Conservation (phyloP, 2,888 invertebrate species). For the Phoenoteleia sp. region DNA sequence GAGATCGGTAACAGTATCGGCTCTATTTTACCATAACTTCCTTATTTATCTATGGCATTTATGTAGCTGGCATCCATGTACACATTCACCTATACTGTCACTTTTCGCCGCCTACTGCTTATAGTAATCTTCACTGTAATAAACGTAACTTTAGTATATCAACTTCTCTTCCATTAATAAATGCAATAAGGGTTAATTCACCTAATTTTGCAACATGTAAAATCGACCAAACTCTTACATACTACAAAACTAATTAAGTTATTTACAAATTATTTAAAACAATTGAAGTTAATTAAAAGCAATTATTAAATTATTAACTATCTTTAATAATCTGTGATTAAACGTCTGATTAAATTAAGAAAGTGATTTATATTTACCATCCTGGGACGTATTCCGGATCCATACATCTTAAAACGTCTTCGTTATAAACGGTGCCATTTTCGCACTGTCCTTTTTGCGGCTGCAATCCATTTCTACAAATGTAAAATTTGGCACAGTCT, state of each 20-base stretch:
- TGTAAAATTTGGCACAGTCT: constrained; percentile 94
- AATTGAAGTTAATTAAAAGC: constrained; percentile 1
- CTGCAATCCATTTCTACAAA: constrained; percentile 92
- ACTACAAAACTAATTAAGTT: too few relatives aligned
- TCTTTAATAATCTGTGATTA: too few relatives aligned
- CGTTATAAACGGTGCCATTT: constrained; percentile 92
- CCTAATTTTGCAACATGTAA: too few relatives aligned
- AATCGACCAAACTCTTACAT: too few relatives aligned
- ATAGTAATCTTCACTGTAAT: constrained; percentile 91
- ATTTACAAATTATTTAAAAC: too few relatives aligned
- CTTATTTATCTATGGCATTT: constrained; percentile 47
- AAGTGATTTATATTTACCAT: constrained; percentile 76
- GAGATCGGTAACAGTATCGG: too few relatives aligned
- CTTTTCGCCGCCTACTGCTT: constrained; percentile 85
- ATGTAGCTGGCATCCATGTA: constrained; percentile 35
- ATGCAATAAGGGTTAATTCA: too few relatives aligned
- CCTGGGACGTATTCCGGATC: constrained; percentile 92
- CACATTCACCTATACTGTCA: constrained; percentile 13
- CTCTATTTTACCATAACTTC: too few relatives aligned
- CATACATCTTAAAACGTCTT: constrained; percentile 92
- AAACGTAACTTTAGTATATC: too few relatives aligned
- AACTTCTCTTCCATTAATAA: too few relatives aligned
- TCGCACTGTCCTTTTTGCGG: constrained; percentile 93
- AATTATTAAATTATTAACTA: constrained; percentile 28
- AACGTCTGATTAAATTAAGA: too few relatives aligned